Evolutionary conservation across 2,113 vertebrate species (phyloP).

Genomic region (Cettia cetti): DNA sequence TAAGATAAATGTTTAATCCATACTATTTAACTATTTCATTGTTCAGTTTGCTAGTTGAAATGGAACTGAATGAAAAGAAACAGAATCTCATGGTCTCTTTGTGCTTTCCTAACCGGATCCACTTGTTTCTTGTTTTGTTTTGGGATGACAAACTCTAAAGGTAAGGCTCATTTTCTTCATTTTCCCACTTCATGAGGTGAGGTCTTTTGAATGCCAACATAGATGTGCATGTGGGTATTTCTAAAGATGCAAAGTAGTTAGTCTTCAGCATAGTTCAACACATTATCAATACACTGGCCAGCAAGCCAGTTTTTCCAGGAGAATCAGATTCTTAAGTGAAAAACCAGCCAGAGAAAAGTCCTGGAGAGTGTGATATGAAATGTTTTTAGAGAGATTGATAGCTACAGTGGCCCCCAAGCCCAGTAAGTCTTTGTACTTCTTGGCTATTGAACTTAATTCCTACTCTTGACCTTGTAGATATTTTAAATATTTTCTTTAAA

Average conservation of each 20-base stretch:
- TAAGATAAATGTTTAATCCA: conserved; percentile 28
- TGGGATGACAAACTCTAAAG: not conserved
- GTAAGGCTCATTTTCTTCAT: not conserved
- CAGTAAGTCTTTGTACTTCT: not conserved
- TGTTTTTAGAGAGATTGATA: not conserved
- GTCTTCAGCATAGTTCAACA: not conserved
- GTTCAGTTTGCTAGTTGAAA: not conserved
- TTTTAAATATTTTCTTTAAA: not conserved
- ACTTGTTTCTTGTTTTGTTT: not conserved
- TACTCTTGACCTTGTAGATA: fast-evolving
- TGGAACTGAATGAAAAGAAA: not conserved
- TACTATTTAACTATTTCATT: conserved; percentile 39
- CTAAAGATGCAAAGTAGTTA: not conserved
- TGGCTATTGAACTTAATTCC: not conserved
- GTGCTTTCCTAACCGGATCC: not conserved
- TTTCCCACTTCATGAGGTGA: not conserved
- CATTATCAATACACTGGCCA: not conserved
- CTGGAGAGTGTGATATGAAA: not conserved
- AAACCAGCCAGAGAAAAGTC: not conserved
- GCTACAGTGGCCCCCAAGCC: not conserved
- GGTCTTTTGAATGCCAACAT: not conserved
- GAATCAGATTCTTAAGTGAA: not conserved
- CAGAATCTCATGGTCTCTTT: not conserved
- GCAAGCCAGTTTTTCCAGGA: not conserved
- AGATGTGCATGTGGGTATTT: not conserved